Evolutionary conservation across 1,140 invertebrate species (phyloP), one percentile per base, ranked within the genome.

Genomic region (Hyphantria cunea): DNA sequence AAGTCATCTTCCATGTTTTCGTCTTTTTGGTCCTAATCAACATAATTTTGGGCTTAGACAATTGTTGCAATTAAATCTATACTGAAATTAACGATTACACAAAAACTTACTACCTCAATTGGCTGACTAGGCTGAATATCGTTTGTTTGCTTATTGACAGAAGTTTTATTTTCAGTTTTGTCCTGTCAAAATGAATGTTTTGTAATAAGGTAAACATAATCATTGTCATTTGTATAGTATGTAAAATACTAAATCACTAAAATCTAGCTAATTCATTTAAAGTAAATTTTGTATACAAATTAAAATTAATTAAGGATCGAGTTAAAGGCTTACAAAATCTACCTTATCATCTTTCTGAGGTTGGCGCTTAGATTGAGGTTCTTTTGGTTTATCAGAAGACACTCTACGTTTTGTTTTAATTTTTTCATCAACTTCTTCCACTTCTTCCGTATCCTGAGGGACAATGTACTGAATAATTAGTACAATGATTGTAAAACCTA

Each of bases 361-460:
- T 8, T 56, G 17, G 37, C 52, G 63, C 13, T 32, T 50, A 49
- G 47, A n/a, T 17, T 51, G 62, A 52, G 51, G 17, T 44, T 69
- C 49, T 37, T 49, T 63, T 25, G 64, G 45, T 32, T 56, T 67
- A 50, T 71, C 60, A 9, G 54, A 31, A 14, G 64, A 64, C 17
- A 14, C 33, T 61, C 56, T 68, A 45, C 55, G 42, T 44, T 71
- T 71, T 11, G 47, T 37, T 3, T 66, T 60, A 32, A 59, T 65
- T 44, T 45, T 64, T 42, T 68, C 65, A 13, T 65, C 58, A 31
- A 52, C 45, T 62, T 72, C 60, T 6, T 69, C 64, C 13, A 72
- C 53, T 33, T 75, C 64, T 48, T 81, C 70, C 9, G 66, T 70
- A 44, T 78, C 78, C 82, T 85, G 37, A 39, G 9, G 56, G 49